phyloP scores from a whole-genome alignment of 1,140 invertebrate genomes.

The Plectrocnemia conspersa region DNA sequence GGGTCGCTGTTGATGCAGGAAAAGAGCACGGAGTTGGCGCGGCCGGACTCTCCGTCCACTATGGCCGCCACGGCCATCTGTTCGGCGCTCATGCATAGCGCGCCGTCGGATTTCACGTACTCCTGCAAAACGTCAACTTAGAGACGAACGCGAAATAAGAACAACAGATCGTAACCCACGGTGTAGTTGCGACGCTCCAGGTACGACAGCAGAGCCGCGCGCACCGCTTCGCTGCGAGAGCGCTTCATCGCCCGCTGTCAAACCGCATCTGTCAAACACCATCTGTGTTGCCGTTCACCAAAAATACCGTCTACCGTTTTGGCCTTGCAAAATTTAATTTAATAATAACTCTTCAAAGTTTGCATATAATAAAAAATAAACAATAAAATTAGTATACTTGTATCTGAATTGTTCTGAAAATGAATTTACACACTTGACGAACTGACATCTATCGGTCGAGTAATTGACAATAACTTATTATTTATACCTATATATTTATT shows the following conservation, averaged over 20 bases:
- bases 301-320: too few relatives aligned
- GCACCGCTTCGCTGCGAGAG: conserved; percentile 49
- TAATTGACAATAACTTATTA: too few relatives aligned
- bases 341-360: too few relatives aligned
- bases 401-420: too few relatives aligned
- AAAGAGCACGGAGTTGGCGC: conserved; percentile 49
- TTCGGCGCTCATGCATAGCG: conserved; percentile 47
- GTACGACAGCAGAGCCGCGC: conserved; percentile 50
- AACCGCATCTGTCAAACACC: background rate
- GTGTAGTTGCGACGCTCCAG: conserved; percentile 51
- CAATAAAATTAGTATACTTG: too few relatives aligned
- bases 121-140: conserved; percentile 47
- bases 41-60: conserved; percentile 49
- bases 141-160: background rate
- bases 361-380: too few relatives aligned
- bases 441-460: too few relatives aligned
- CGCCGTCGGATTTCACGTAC: conserved; percentile 41
- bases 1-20: conserved; percentile 57
- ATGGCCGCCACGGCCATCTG: conserved; percentile 51
- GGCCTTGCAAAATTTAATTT: too few relatives aligned
- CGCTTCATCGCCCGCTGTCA: conserved; percentile 24
- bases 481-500: too few relatives aligned
- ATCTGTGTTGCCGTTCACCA: background rate
- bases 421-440: too few relatives aligned
- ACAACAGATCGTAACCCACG: conserved; percentile 31